Conservation (phyloP, 2,888 invertebrate species). For the Ethmia dodecea region DNA sequence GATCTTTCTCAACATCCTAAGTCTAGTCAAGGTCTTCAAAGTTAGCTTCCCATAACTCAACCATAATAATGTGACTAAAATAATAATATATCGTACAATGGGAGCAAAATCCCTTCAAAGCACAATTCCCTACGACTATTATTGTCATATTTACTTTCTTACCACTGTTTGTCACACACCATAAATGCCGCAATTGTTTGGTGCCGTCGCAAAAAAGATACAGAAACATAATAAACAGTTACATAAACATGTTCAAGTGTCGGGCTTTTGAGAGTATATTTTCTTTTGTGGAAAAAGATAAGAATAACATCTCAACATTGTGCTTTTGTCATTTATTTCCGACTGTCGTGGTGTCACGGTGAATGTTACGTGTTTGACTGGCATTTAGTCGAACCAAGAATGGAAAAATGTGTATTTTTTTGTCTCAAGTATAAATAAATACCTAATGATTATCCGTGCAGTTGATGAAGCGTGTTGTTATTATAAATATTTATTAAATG, state of each 20-base stretch:
- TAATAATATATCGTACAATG: background rate
- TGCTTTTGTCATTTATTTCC: slow-evolving; percentile 28
- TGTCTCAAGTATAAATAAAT: too few species aligned
- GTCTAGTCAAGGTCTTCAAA: too few species aligned
- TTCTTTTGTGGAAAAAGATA: slow-evolving; percentile 30
- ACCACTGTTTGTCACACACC: slow-evolving; percentile 19
- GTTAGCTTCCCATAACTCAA: background rate
- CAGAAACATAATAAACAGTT: slow-evolving; percentile 29
- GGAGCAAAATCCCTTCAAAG: slow-evolving; percentile 1
- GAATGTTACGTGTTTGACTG: slow-evolving; percentile 21
- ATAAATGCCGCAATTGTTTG: slow-evolving; percentile 19
- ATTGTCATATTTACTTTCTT: slow-evolving; percentile 19
- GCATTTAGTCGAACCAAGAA: too few species aligned
- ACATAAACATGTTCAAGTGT: slow-evolving; percentile 33
- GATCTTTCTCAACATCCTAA: too few species aligned
- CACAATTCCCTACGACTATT: slow-evolving; percentile 10
- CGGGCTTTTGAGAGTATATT: slow-evolving; percentile 23
- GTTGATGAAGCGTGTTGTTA: too few species aligned
- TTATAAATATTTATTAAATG: too few species aligned
- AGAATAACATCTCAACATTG: slow-evolving; percentile 29
- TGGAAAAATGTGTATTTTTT: too few species aligned
- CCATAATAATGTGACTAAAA: background rate
- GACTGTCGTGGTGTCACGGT: too few species aligned
- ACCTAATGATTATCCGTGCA: too few species aligned
- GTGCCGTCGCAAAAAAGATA: slow-evolving; percentile 16